Evolutionary conservation across 2,888 invertebrate genomes (phyloP), one percentile per base, ranked within the genome.

Genomic region (Liodrosophila aerea): DNA sequence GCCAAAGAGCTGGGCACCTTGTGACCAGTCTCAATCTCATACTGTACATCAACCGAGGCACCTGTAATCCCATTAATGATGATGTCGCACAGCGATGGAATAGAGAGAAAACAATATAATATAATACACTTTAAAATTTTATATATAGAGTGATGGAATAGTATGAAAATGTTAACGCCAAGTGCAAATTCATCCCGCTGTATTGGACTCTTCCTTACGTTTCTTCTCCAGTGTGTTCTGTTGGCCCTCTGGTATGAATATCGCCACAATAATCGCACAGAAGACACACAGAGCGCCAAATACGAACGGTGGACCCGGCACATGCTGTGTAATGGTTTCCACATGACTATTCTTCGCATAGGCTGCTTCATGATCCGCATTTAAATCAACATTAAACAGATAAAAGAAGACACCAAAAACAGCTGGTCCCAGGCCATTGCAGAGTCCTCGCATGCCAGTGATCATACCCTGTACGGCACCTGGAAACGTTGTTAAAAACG

Each of bases 371-470:
- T 92, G 92, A 59, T 95, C 94, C 78, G 95, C 96, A 89, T 97
- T 97, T 87, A 99, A 92, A 91, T 99, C 97, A 73, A 99, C 99
- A 90, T 99, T 97, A 91, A 99, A 99, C 87, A 99, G 92, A 91
- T 98, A 99, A 92, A 99, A 99, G 85, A 99, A 97, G 75, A 99
- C 94, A 12, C 99, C 99, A 89, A 97, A 99, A 93, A 99, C 95
- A 37, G 99, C 99, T 0, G 99, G 99, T 0, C 99, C 99, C 46
- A 99, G 92, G 11, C 99, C 99, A 89, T 98, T 98, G 71, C 99
- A 99, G 45, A 99, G 93, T 0, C 99, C 99, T 67, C 99, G 92
- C 92, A 99, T 98, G 9, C 99, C 99, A 0, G 99, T 99, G 46
- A 99, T 97, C 94, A 99, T 97, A 66, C 99, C 99, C 91, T 98